Evolutionary conservation across 2,888 invertebrate genomes (phyloP), one percentile per base, ranked within the genome.

Genomic region (Diplazon laetatorius): DNA sequence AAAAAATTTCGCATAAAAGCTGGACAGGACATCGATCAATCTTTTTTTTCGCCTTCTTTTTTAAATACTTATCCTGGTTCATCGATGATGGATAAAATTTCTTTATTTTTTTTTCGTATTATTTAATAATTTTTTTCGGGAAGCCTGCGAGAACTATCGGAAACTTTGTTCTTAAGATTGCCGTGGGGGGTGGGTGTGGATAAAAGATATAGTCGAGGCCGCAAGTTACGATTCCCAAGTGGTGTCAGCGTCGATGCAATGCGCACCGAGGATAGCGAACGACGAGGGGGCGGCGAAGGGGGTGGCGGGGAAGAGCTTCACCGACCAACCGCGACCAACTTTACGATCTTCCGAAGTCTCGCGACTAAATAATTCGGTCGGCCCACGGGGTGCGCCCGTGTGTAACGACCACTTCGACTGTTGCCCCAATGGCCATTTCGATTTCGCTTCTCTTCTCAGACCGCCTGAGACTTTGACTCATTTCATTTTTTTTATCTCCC

Each of bases 351-450:
- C 80, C 72, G 78, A 82, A 83, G 81, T 82, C 81, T 77, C 77
- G 66, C 75, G 80, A 75, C 79, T 85, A 85, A 85, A 85, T 85
- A 85, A 85, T 85, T 85, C 78, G 74, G 76, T 76, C 73, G 55
- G 71, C 68, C 60, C 71, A 68, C 42, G 12, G 25, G 6, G 12
- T 12, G 42, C 42, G 30, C 42, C 16, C 42, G 25, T 44, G 68
- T 42, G 68, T 42, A 68, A 73, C 73, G 65, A 74, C 65, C 50
- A 65, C 78, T 60, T 52, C 52, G 50, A 74, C 25, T 14, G 16
- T 75, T 30, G 30, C 55, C 37, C 70, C 59, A 60, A 66, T 35
- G 25, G 66, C 60, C 39, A 66, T 78, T 75, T 78, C 79, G 57
- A 72, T 76, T 79, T 63, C 44, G 66, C 22, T 37, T 60, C 63